A percentile compares a stretch with the other conserved stretches of the same genome.
Conservation (phyloP, 2,797 vertebrate species). For the Nyctibius grandis region DNA sequence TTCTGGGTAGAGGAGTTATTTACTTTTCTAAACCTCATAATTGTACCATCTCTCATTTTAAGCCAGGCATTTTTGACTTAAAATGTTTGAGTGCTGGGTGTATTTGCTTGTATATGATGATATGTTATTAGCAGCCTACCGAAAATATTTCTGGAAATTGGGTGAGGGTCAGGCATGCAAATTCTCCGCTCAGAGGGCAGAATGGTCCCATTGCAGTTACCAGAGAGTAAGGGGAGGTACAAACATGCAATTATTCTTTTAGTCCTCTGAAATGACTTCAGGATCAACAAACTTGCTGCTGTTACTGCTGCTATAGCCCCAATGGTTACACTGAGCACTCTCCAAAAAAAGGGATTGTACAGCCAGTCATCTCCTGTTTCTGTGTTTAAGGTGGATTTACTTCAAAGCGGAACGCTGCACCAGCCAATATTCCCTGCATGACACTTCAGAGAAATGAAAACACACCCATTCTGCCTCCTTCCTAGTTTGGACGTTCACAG, state of each 20-base stretch:
- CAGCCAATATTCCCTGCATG: background rate
- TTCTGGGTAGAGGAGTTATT: background rate
- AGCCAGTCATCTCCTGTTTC: background rate
- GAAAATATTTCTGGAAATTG: background rate
- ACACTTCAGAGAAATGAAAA: background rate
- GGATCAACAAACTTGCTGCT: background rate
- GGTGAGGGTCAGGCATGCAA: background rate
- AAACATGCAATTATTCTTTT: background rate
- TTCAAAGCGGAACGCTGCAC: background rate
- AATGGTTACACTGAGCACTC: background rate
- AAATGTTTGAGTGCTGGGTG: background rate
- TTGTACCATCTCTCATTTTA: background rate
- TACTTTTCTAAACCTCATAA: background rate
- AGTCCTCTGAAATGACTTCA: background rate
- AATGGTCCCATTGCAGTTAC: background rate
- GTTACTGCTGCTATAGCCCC: background rate
- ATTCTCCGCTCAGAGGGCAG: background rate
- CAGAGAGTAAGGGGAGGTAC: background rate
- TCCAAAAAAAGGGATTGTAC: background rate
- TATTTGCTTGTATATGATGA: background rate
- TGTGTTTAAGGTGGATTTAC: background rate
- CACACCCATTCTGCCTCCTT: background rate
- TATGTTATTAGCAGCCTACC: background rate
- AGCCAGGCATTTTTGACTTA: background rate
- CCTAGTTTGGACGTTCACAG: background rate